These are phyloP conservation scores for Notospermus geniculatus DNA, from an alignment of 1,140 invertebrate species.

Conservation along the genomic window DNA sequence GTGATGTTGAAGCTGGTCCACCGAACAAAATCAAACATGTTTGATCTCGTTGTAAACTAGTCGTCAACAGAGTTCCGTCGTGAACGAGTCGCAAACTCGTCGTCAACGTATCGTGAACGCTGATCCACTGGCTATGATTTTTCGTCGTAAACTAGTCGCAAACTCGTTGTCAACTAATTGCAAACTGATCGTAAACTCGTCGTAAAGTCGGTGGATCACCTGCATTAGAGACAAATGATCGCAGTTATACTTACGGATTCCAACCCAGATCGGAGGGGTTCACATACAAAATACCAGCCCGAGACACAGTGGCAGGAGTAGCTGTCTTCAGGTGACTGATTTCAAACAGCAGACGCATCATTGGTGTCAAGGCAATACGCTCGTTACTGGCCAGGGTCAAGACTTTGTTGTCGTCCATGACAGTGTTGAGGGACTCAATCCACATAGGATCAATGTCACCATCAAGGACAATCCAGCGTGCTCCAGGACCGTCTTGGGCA, in stretches of 20 bases:
- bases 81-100: no score
- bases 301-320: constrained; percentile 94
- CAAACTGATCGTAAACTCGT: no score
- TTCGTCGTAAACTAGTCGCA: no score
- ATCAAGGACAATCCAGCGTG: constrained; percentile 95
- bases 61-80: no score
- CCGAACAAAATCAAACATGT: no score
- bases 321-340: constrained; percentile 94
- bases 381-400: constrained; percentile 95
- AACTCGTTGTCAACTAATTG: no score
- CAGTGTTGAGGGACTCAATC: constrained; percentile 90
- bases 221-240: no score
- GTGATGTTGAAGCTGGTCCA: no score
- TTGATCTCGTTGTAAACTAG: no score
- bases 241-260: constrained; percentile 90
- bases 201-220: no score
- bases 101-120: no score
- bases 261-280: constrained; percentile 92
- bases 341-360: constrained; percentile 94
- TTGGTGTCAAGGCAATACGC: constrained; percentile 86
- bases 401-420: constrained; percentile 69
- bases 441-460: constrained; percentile 99
- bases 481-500: constrained; percentile 68
- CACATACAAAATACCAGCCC: constrained; percentile 71
- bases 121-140: no score